A percentile compares a stretch with the other conserved stretches of the same genome.
phyloP scores from a whole-genome alignment of 2,797 vertebrate genomes.

The Delichon dasypus region DNA sequence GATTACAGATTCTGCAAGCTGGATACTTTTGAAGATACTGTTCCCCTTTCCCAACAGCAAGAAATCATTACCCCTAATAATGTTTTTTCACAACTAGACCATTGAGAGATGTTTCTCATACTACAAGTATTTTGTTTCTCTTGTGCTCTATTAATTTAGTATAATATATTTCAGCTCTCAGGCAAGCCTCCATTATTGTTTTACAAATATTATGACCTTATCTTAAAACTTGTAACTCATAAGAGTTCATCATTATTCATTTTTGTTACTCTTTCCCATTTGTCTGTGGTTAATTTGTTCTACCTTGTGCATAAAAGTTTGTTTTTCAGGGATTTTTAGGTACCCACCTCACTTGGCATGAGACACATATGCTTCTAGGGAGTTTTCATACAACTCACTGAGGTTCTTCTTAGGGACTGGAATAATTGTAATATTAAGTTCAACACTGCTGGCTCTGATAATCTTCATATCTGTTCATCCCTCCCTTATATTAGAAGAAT shows the following conservation, averaged over 20 bases:
- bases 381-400: neutral
- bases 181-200: neutral
- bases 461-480: neutral
- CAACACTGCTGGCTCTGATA: neutral
- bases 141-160: neutral
- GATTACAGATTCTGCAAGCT: neutral
- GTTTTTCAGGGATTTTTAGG: neutral
- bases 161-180: neutral
- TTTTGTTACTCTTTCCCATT: neutral
- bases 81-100: neutral
- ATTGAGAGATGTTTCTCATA: neutral
- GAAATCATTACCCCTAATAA: neutral
- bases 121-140: neutral
- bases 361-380: neutral
- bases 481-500: neutral
- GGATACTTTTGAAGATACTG: neutral
- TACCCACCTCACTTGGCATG: rapidly evolving
- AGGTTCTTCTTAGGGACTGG: neutral
- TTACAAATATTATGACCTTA: neutral
- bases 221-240: neutral
- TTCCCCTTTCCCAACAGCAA: neutral
- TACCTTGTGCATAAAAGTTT: neutral
- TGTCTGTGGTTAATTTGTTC: neutral
- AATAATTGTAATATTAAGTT: neutral
- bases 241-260: neutral